These are phyloP conservation scores for Paragorgia papillata DNA, from an alignment of 92 coral and sea anemone species.

Conservation along the genomic window DNA sequence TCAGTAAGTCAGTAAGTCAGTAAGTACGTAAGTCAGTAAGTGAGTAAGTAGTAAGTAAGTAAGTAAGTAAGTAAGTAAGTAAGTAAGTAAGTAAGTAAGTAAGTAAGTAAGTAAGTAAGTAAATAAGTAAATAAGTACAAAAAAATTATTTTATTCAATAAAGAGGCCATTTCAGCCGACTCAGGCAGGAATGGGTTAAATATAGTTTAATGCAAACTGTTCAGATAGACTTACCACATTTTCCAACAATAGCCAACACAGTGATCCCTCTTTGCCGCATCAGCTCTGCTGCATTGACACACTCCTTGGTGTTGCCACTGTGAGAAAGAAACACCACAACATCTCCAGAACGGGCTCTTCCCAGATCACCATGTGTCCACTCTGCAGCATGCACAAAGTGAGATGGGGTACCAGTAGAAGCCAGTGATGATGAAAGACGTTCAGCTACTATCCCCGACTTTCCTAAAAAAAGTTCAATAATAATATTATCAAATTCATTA, in stretches of 20 bases:
- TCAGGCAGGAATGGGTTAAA: too few relatives aligned
- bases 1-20: too few relatives aligned
- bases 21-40: too few relatives aligned
- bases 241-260: conserved; percentile 40
- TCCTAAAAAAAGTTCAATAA: not conserved
- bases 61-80: too few relatives aligned
- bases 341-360: conserved; percentile 35
- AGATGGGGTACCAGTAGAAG: conserved; percentile 41
- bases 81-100: too few relatives aligned
- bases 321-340: conserved; percentile 36
- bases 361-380: conserved; percentile 44
- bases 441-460: conserved; percentile 41
- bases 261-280: conserved; percentile 26
- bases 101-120: too few relatives aligned
- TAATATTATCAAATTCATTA: not conserved
- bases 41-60: too few relatives aligned
- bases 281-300: conserved; percentile 37
- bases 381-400: conserved; percentile 43
- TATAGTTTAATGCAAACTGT: too few relatives aligned
- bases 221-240: conserved; percentile 42
- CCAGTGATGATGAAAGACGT: conserved; percentile 39
- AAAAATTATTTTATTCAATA: too few relatives aligned
- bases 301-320: conserved; percentile 44
- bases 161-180: too few relatives aligned
- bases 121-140: too few relatives aligned